Conservation (phyloP, 2,113 vertebrate genomes). For the Anolis carolinensis region DNA sequence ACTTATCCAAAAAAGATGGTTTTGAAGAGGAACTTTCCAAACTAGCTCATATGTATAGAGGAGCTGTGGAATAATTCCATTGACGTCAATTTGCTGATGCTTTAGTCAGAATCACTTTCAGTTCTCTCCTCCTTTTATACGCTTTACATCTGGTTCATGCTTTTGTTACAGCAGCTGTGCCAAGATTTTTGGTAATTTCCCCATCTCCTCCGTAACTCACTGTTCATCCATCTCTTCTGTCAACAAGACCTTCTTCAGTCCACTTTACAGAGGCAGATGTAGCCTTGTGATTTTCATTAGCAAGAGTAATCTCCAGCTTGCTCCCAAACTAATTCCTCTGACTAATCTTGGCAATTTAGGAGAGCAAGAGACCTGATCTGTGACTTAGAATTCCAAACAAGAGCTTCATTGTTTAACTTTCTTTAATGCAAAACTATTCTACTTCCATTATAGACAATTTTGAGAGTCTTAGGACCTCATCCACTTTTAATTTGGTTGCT, state of each 20-base stretch:
- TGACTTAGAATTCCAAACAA: conserved; percentile 50
- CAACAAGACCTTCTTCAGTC: conserved; percentile 27
- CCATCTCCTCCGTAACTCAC: conserved; percentile 1
- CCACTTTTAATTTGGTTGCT: no score
- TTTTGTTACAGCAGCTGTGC: conserved; percentile 69
- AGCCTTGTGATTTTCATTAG: conserved; percentile 66
- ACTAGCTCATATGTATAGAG: not conserved
- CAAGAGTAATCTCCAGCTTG: conserved; percentile 29
- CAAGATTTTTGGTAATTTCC: conserved; percentile 36
- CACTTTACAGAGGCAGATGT: conserved; percentile 13
- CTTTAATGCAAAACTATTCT: not conserved
- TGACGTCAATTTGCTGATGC: not conserved
- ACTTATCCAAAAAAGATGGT: not conserved
- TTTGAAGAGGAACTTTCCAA: conserved; percentile 4
- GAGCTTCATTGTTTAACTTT: not conserved
- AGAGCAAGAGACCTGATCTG: conserved; percentile 51
- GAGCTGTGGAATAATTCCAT: not conserved
- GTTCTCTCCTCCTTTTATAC: not conserved
- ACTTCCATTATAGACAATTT: not conserved
- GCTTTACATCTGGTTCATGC: conserved; percentile 36
- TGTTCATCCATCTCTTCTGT: conserved; percentile 23
- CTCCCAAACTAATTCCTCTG: conserved; percentile 59
- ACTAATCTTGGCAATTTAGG: conserved; percentile 64
- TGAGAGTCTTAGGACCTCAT: not conserved
- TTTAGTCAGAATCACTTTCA: not conserved